These are phyloP conservation scores for Odontomachus brunneus DNA, from an alignment of 1,140 invertebrate species.

Conservation along the genomic window DNA sequence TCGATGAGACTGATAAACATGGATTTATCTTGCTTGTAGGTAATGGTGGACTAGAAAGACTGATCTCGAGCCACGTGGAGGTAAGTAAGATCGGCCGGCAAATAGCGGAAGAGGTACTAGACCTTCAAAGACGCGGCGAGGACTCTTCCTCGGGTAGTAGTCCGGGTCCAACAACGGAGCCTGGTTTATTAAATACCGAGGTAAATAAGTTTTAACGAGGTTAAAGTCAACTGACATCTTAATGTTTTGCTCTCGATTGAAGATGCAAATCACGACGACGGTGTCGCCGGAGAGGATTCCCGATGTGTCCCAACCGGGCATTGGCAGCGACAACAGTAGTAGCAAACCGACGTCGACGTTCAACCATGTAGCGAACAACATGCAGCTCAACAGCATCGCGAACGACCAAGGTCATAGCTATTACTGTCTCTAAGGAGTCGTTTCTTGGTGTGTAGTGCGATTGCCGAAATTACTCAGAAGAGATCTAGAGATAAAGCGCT, in stretches of 20 bases:
- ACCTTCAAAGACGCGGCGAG: conserved; percentile 85
- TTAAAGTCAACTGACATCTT: background rate
- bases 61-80: conserved; percentile 91
- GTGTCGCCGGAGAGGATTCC: conserved; percentile 75
- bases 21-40: conserved; percentile 65
- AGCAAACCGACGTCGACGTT: conserved; percentile 75
- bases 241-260: background rate
- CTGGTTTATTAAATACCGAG: conserved; percentile 78
- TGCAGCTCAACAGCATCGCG: conserved; percentile 82
- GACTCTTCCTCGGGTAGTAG: conserved; percentile 85
- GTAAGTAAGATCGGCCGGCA: conserved; percentile 92
- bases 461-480: conserved; percentile 67
- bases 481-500: conserved; percentile 3
- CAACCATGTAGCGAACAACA: conserved; percentile 80
- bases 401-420: conserved; percentile 84
- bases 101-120: conserved; percentile 91
- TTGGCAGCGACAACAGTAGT: conserved; percentile 76
- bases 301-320: conserved; percentile 72
- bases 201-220: conserved; percentile 68
- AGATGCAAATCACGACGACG: conserved; percentile 70
- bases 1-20: background rate
- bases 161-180: conserved; percentile 82
- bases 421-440: conserved; percentile 80
- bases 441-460: conserved; percentile 74
- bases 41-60: conserved; percentile 88